Evolutionary conservation across 2,113 vertebrate species (phyloP), one percentile per base, ranked within the genome.

Genomic region (Rhinolophus sinicus): DNA sequence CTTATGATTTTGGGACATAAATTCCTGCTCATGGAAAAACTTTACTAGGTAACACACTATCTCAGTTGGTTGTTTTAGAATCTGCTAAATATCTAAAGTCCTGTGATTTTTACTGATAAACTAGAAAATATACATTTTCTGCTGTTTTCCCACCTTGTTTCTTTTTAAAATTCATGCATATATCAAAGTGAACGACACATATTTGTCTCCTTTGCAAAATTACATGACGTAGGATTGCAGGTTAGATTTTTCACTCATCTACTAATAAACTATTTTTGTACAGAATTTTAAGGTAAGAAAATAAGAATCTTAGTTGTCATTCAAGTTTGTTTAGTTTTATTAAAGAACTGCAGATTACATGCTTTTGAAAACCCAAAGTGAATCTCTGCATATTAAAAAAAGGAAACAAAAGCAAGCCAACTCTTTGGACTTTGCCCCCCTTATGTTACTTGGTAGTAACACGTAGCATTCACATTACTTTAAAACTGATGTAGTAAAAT

Each of bases 401-500:
- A 83, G 35, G 58, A 93, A 83, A 77, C 4, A 72, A 85, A 88
- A 97, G 52, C 19, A 97, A 98, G 94, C 94, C 96, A 69, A 52
- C 97, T 97, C 95, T 95, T 88, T 87, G 89, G 82, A 78, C 40
- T 92, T 96, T 96, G 16, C 83, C 64, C 96, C 64, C 96, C 90
- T 94, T 81, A 58, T 97, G 98, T 98, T 98, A 98, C 96, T 98
- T 99, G 98, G 98, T 96, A 96, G 96, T 89, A 97, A 94, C 21
- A 69, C 85, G 96, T 98, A 98, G 96, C 95, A 98, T 98, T 98
- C 98, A 98, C 98, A 97, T 97, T 98, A 98, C 98, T 99, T 99
- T 98, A 99, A 99, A 99, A 98, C 95, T 98, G 98, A 99, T 99
- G 98, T 98, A 98, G 98, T 98, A 99, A 99, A 99, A 98, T 99